A percentile compares a stretch with the other conserved stretches of the same genome.
phyloP scores from a whole-genome alignment of 2,888 invertebrate genomes.

The Platypus cylindrus region DNA sequence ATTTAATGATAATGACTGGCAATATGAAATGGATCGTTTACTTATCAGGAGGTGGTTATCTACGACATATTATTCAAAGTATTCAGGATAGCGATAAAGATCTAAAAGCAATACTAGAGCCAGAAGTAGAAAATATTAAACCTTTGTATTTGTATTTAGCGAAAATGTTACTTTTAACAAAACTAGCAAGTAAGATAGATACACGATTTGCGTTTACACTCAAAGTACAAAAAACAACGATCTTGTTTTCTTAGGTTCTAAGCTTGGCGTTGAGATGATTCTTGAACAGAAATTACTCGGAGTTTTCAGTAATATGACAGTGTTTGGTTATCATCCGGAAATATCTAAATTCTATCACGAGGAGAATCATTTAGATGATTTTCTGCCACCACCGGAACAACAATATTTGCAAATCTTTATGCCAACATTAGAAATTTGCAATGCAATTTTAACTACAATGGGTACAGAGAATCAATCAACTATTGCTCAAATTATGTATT shows the following conservation, averaged over 20 bases:
- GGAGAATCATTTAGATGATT: conserved; percentile 30
- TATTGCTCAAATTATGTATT: conserved; percentile 65
- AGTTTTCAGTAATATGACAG: conserved; percentile 53
- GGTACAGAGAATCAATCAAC: conserved; percentile 76
- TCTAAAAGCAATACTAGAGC: conserved; percentile 51
- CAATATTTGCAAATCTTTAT: conserved; percentile 74
- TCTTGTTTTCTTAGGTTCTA: conserved; percentile 33
- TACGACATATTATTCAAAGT: conserved; percentile 73
- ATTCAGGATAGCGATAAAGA: conserved; percentile 62
- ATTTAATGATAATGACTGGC: conserved; percentile 62
- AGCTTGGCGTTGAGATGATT: conserved; percentile 52
- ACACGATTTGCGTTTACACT: not conserved
- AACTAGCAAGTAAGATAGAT: conserved; percentile 45
- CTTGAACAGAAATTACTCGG: conserved; percentile 47
- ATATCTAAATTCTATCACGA: conserved; percentile 29
- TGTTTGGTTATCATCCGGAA: conserved; percentile 64
- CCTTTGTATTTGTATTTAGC: conserved; percentile 79
- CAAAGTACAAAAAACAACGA: not conserved
- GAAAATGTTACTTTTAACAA: conserved; percentile 66
- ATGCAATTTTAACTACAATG: conserved; percentile 68
- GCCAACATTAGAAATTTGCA: conserved; percentile 69
- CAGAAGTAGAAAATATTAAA: conserved; percentile 46
- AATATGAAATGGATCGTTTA: conserved; percentile 52
- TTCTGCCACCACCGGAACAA: conserved; percentile 50
- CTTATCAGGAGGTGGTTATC: conserved; percentile 52